Conservation (phyloP, 30 jellyfish, hydroid and myxozoan species). For the Clytia hemisphaerica region DNA sequence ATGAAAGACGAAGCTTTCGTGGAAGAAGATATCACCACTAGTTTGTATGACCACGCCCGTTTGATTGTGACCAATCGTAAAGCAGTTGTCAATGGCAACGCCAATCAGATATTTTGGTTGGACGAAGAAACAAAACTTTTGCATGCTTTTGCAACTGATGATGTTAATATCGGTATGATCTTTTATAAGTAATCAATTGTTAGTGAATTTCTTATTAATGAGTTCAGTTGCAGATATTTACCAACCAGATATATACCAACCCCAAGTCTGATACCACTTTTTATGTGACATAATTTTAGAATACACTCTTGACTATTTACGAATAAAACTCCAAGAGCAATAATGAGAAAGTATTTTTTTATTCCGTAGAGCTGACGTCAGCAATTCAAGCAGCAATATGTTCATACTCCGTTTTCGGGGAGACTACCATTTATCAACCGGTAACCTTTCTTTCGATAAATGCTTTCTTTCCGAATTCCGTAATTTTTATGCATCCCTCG, state of each 20-base stretch:
- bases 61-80: constrained; percentile 41
- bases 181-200: neutral
- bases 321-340: neutral
- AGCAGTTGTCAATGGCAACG: constrained; percentile 49
- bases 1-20: constrained; percentile 48
- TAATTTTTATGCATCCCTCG: too few relatives aligned
- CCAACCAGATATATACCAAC: neutral
- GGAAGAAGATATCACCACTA: neutral
- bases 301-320: neutral
- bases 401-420: constrained; percentile 57
- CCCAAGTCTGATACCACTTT: too few relatives aligned
- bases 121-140: constrained; percentile 49
- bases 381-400: constrained; percentile 74
- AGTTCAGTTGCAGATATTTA: neutral
- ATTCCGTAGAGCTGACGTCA: constrained; percentile 52
- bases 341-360: neutral
- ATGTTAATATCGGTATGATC: constrained; percentile 42
- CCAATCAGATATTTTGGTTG: constrained; percentile 67
- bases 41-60: constrained; percentile 37
- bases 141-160: constrained; percentile 63
- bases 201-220: neutral
- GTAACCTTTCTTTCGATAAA: too few relatives aligned
- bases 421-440: constrained; percentile 42
- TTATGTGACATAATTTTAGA: neutral
- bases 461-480: too few relatives aligned